These are phyloP conservation scores for Forbesichthys papilliferus DNA, from an alignment of 2,113 vertebrate species.

Conservation along the genomic window DNA sequence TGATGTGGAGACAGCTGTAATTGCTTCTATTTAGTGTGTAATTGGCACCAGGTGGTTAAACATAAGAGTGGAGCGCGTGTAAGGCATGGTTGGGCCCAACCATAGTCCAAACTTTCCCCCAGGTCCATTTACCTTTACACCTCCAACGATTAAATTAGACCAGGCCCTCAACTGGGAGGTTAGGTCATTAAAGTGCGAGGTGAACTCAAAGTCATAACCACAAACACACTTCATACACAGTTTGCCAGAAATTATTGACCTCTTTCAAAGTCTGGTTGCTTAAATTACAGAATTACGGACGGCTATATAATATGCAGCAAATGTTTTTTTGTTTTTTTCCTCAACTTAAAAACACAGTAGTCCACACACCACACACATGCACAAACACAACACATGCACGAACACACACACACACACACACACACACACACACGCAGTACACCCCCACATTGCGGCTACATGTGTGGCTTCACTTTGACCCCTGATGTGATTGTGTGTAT, in stretches of 20 bases:
- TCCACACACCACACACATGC: not conserved
- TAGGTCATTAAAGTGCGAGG: not conserved
- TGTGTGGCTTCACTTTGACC: slow-evolving; percentile 24
- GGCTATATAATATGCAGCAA: too few relatives aligned
- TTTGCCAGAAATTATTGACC: not conserved
- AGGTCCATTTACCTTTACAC: not conserved
- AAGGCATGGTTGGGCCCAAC: slow-evolving; percentile 3
- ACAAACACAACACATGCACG: too few relatives aligned
- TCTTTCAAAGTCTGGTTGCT: not conserved
- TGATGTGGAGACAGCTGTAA: slow-evolving; percentile 35
- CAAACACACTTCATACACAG: not conserved
- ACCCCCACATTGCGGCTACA: not conserved
- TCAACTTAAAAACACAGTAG: slow-evolving; percentile 12
- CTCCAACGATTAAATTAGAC: not conserved
- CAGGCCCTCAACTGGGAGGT: not conserved
- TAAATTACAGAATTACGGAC: too few relatives aligned
- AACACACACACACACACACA: not conserved
- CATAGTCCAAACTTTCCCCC: not conserved
- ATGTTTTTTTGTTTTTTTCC: slow-evolving; percentile 11
- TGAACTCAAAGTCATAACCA: not conserved
- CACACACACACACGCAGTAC: not conserved
- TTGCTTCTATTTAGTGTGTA: slow-evolving; percentile 44
- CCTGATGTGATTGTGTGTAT: slow-evolving; percentile 3
- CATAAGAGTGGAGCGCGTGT: slow-evolving; percentile 3
- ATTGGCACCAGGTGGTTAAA: slow-evolving; percentile 52